A percentile compares a stretch with the other conserved stretches of the same genome.
phyloP scores from a whole-genome alignment of 2,797 vertebrate species.

The Epinephelus coioides region DNA sequence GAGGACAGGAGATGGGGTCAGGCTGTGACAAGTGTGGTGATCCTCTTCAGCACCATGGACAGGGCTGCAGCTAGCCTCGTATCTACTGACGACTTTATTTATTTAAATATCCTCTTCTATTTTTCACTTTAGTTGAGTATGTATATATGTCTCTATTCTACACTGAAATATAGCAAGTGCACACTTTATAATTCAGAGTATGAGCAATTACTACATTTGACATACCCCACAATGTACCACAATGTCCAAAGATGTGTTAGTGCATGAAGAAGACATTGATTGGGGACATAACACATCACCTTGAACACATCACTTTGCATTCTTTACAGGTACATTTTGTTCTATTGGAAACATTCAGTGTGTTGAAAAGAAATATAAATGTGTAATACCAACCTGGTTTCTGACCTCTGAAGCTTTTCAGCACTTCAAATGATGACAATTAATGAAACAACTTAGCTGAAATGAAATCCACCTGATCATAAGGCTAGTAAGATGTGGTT shows the following conservation, averaged over 20 bases:
- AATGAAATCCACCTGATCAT: neutral
- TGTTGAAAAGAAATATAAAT: neutral
- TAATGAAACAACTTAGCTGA: neutral
- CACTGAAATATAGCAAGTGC: neutral
- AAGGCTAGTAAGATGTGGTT: neutral
- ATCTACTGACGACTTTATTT: neutral
- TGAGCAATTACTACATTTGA: too few relatives aligned
- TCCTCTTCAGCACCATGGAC: constrained; percentile 83
- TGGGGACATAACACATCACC: too few relatives aligned
- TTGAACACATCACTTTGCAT: neutral
- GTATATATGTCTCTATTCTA: neutral
- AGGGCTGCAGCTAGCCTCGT: constrained; percentile 46
- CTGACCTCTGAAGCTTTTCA: neutral
- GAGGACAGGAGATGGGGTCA: constrained; percentile 2
- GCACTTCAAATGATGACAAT: neutral
- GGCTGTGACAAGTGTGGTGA: neutral
- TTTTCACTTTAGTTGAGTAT: neutral
- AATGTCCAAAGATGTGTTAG: neutral
- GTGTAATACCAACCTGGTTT: neutral
- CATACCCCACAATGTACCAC: neutral
- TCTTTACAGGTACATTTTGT: neutral
- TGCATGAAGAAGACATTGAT: neutral
- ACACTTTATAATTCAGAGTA: neutral
- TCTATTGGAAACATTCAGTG: neutral
- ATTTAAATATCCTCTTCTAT: neutral